phyloP scores from a whole-genome alignment of 2,113 vertebrate species.

The Oophaga pumilio region DNA sequence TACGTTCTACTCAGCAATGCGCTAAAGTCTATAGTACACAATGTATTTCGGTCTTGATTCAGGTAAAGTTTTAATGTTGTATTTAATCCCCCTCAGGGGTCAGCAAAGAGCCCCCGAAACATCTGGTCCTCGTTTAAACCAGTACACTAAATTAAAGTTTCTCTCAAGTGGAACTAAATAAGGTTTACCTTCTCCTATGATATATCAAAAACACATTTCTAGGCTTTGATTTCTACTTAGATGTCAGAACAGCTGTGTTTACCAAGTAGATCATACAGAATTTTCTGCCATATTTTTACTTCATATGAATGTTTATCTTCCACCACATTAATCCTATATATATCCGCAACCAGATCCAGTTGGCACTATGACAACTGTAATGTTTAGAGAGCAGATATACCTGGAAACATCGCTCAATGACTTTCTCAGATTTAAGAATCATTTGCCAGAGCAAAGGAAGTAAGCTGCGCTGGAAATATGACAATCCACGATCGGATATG shows the following conservation, averaged over 20 bases:
- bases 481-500: too few species aligned
- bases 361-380: neutral
- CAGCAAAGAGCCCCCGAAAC: neutral
- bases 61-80: neutral
- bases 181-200: too few species aligned
- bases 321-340: neutral
- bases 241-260: conserved; percentile 5
- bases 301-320: neutral
- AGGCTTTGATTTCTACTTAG: neutral
- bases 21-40: neutral
- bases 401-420: neutral
- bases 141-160: neutral
- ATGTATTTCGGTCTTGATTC: neutral
- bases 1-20: neutral
- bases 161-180: conserved; percentile 27
- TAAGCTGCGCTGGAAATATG: too few species aligned
- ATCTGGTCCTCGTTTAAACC: conserved; percentile 5
- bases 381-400: neutral
- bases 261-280: neutral
- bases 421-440: neutral
- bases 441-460: too few species aligned
- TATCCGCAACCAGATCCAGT: neutral
- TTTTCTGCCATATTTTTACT: neutral
- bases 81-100: too few species aligned
- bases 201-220: too few species aligned